These are phyloP conservation scores for Sphinx pinastri DNA, from an alignment of 2,888 invertebrate species.

Conservation along the genomic window DNA sequence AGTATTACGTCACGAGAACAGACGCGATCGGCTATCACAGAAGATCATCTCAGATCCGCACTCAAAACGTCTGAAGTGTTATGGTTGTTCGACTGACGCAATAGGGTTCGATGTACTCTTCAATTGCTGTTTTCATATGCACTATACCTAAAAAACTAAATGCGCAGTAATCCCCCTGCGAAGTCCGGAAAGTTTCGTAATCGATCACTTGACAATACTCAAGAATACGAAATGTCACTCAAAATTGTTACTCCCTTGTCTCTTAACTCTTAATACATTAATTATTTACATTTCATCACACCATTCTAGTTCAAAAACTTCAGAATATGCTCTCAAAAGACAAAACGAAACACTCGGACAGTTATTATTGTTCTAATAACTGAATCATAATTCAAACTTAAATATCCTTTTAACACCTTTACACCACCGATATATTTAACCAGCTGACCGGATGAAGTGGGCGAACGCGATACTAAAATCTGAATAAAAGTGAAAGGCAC, in stretches of 20 bases:
- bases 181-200: no score
- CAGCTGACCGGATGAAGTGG: slow-evolving; percentile 10
- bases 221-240: no score
- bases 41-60: slow-evolving; percentile 16
- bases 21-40: slow-evolving; percentile 1
- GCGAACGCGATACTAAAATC: slow-evolving; percentile 16
- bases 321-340: no score
- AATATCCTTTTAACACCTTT: slow-evolving; percentile 8
- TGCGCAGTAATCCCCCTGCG: no score
- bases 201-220: neutral
- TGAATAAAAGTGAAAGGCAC: slow-evolving; percentile 24
- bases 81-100: slow-evolving; percentile 11
- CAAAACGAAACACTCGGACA: no score
- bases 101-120: slow-evolving; percentile 18
- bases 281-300: no score
- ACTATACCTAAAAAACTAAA: neutral
- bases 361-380: neutral
- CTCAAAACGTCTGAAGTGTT: slow-evolving; percentile 19
- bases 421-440: slow-evolving; percentile 4
- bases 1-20: slow-evolving; percentile 8
- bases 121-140: neutral
- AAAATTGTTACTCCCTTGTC: no score
- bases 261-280: no score
- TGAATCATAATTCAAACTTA: neutral
- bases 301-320: neutral